Conservation (phyloP, 2,888 invertebrate genomes). For the Pseudanteris insignis region DNA sequence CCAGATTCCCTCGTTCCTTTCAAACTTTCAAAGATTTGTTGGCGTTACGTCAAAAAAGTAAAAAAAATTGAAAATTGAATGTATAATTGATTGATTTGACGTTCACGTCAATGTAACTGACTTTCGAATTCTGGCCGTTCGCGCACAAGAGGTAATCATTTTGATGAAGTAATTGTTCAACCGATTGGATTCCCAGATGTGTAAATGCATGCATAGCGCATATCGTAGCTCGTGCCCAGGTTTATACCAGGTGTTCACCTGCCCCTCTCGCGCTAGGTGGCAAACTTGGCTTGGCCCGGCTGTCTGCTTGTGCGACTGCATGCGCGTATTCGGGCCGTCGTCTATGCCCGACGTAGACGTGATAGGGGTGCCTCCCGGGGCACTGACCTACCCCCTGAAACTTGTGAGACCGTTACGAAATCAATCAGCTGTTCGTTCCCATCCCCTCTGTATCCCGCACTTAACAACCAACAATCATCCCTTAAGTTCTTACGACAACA, state of each 20-base stretch:
- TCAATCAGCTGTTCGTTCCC: conserved; percentile 55
- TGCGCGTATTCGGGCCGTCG: conserved; percentile 22
- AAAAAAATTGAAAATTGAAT: too few species aligned
- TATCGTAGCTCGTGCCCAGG: conserved; percentile 46
- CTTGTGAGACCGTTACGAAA: conserved; percentile 56
- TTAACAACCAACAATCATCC: too few species aligned
- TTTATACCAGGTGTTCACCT: conserved; percentile 64
- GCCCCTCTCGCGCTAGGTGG: conserved; percentile 60
- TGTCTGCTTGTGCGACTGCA: conserved; percentile 3
- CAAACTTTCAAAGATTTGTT: too few species aligned
- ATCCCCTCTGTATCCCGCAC: too few species aligned
- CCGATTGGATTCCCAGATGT: conserved; percentile 46
- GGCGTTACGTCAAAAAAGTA: too few species aligned
- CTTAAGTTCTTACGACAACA: too few species aligned
- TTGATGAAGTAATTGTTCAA: conserved; percentile 19
- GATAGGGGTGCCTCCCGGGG: conserved; percentile 54
- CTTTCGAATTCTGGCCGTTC: too few species aligned
- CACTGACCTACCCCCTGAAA: conserved; percentile 63
- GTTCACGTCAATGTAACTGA: too few species aligned
- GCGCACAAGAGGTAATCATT: too few species aligned
- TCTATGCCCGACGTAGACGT: conserved; percentile 24
- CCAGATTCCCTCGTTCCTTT: too few species aligned
- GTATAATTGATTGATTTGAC: too few species aligned
- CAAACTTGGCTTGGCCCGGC: conserved; percentile 43
- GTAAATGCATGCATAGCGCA: conserved; percentile 22